Percentiles rank a stretch among this genome's conserved stretches.
Evolutionary conservation across 2,113 vertebrate species (phyloP).

Genomic region (Columba janthina): DNA sequence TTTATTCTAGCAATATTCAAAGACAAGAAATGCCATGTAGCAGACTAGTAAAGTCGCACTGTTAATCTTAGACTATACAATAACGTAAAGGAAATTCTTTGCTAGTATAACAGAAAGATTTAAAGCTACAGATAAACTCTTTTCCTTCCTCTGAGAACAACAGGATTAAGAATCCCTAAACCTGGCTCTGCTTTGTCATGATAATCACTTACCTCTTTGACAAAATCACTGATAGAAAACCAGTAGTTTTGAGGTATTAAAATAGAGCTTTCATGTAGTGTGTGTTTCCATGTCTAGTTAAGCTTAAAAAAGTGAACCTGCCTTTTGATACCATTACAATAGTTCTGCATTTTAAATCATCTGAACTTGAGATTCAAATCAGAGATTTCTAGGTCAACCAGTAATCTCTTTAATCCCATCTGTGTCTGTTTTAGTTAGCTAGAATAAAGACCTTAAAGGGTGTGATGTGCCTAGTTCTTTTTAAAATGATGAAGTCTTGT

Average conservation of each 20-base stretch:
- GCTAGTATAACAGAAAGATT: neutral
- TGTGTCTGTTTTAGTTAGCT: neutral
- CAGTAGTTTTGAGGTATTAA: neutral
- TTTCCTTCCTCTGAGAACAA: neutral
- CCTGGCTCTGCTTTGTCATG: neutral
- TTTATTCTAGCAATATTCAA: neutral
- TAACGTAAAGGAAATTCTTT: neutral
- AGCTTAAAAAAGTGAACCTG: neutral
- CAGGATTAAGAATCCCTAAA: neutral
- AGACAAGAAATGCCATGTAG: neutral
- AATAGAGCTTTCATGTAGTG: neutral
- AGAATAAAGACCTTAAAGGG: slow-evolving; percentile 9
- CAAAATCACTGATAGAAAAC: neutral
- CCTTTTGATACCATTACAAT: neutral
- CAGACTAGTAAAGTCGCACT: neutral
- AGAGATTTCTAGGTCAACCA: slow-evolving; percentile 28
- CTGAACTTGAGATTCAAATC: neutral
- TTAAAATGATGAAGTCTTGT: neutral
- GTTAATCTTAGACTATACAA: neutral
- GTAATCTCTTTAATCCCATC: slow-evolving; percentile 38
- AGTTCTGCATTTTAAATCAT: neutral
- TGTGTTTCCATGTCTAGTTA: neutral
- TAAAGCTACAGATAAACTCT: neutral
- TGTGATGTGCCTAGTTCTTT: neutral
- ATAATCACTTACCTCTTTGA: neutral